Base-by-base conservation (phyloP, 1,140 invertebrate genomes). In the Scaptomyza graminum region DNA sequence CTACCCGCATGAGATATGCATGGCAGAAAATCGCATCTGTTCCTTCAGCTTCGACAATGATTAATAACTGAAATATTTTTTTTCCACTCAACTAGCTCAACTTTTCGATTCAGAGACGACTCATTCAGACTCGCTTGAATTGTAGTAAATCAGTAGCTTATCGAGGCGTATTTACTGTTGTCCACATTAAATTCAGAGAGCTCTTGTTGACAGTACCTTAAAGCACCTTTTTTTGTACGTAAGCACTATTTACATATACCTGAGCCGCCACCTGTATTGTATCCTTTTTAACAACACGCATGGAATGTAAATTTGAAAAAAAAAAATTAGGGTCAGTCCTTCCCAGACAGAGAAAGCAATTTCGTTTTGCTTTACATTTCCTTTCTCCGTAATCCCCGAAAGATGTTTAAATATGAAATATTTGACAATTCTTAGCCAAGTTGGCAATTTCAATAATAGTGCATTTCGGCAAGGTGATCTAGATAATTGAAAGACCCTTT, bases 61-160 rank as follows among this genome's bases (percentile, higher is more conserved):
- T 41, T 41, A 41, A 41, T 41, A 41, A 41, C 37, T 41, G 37
- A 41, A 41, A n/a, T 41, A 41, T 41, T 41, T 34, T 41, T 41
- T 34, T 41, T 41, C 12, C 37, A 41, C 37, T 41, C 37, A 41
- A 41, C 37, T 41, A 41, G 37, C n/a, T 41, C n/a, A n/a, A 41
- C 12, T 41, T n/a, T n/a, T 8, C 37, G 11, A n/a, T 41, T 41
- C 3, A n/a, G 11, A n/a, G 8, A 39, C 1, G 34, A 39, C 3
- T 39, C 34, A 39, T 7, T 39, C 8, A n/a, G 31, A 39, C 0
- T 39, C 12, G 37, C 12, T 41, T 41, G 12, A 41, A 41, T 5
- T n/a, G 1, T 0, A 41, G 12, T n/a, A 5, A n/a, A 41, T 41
- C 37, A 5, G 12, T 41, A n/a, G 12, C 12, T n/a, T 1, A 41